phyloP scores from a whole-genome alignment of 2,113 vertebrate species.

The Atlantisia rogersi region DNA sequence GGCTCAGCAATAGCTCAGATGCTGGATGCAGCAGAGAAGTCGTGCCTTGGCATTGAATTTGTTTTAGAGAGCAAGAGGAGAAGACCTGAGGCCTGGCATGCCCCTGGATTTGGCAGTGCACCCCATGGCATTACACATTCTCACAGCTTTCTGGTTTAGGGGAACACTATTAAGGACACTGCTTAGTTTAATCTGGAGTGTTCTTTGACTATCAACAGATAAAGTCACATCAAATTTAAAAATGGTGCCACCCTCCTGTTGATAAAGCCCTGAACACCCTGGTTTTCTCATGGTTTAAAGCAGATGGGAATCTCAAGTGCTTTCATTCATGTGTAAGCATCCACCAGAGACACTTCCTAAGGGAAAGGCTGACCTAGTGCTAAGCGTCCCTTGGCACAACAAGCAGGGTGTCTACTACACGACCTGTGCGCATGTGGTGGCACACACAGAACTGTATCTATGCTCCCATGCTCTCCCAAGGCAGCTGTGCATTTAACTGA shows the following conservation, averaged over 20 bases:
- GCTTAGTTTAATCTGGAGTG: background rate
- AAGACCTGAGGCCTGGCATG: background rate
- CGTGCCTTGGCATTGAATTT: background rate
- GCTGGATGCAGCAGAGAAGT: background rate
- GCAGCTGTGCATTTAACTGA: accelerated
- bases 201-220: background rate
- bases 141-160: background rate
- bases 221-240: background rate
- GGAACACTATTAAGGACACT: background rate
- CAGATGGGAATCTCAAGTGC: background rate
- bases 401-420: background rate
- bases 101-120: background rate
- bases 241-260: background rate
- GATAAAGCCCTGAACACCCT: background rate
- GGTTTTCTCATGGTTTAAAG: background rate
- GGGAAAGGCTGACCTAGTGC: background rate
- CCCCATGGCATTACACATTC: background rate
- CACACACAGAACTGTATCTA: background rate
- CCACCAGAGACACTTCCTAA: background rate
- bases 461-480: background rate
- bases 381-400: background rate
- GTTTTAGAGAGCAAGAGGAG: background rate
- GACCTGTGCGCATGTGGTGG: accelerated
- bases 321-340: background rate
- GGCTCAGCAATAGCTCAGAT: background rate